Base-by-base conservation (phyloP, 2,113 vertebrate species). In the Callithrix jacchus region DNA sequence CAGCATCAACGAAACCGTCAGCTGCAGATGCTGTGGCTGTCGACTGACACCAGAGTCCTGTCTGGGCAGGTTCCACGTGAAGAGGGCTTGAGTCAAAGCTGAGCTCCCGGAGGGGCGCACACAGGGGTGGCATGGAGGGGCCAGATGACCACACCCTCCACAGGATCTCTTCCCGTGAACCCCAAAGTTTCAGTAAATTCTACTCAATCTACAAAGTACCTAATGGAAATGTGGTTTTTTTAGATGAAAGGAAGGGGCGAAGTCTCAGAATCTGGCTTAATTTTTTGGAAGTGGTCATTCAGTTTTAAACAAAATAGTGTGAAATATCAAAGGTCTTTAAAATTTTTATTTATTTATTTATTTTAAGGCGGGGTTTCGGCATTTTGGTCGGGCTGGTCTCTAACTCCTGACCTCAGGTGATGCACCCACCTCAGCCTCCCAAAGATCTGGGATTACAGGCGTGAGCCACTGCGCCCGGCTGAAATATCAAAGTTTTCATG, bases 31-130 rank as follows among this genome's bases (percentile, higher is more conserved):
- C 71, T 6, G 12, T 9, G 30, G 0, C 52, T 14, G 4, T 3
- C 0, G 4, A 10, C 3, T 3, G 25, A 42, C 14, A 25, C 47
- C 11, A 5, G 14, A 0, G 8, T 42, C 1, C 35, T 23, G 37
- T 25, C 8, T 1, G 70, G 37, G 76, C 66, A 4, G 0, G 4
- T 49, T 8, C 80, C 64, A 2, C 7, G 0, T 0, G 77, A 54
- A 5, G 6, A 37, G 23, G 42, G 56, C 17, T 20, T 8, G 11
- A 25, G 11, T 4, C 3, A 4, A 21, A 25, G 77, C 42, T 20
- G 61, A 42, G 76, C 30, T 11, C 21, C 61, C 5, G 12, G 25
- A n/a, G 58, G 20, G 6, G n/a, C 1, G 6, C 4, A 18, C 45
- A 12, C 5, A 6, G 47, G 11, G n/a, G 1, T 8, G 12, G n/a